Evolutionary conservation across 2,113 vertebrate genomes (phyloP).

Genomic region (Hemicordylus capensis): DNA sequence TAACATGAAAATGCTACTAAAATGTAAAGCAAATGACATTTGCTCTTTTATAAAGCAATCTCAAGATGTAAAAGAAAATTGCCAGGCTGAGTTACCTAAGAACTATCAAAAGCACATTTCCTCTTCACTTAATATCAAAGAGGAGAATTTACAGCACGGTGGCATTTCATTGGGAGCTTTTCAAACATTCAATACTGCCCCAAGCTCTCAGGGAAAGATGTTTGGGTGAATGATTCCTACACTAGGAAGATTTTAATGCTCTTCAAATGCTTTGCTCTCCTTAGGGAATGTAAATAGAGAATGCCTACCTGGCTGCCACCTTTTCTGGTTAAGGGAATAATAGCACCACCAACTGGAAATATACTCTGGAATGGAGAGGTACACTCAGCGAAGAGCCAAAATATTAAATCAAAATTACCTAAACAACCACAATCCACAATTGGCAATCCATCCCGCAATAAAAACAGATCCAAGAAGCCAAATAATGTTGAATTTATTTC

Average conservation of each 20-base stretch:
- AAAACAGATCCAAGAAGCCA: too few species aligned
- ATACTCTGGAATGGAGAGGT: neutral
- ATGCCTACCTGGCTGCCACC: neutral
- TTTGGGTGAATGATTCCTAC: neutral
- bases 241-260: neutral
- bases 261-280: neutral
- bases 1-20: neutral
- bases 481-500: too few species aligned
- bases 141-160: neutral
- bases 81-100: neutral
- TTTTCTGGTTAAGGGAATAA: neutral
- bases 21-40: constrained; percentile 2
- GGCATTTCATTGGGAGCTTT: neutral
- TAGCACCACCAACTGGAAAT: neutral
- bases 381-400: neutral
- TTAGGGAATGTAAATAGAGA: neutral
- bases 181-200: neutral
- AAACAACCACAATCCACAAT: too few species aligned
- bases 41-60: constrained; percentile 14
- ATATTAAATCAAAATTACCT: neutral
- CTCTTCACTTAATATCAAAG: constrained; percentile 4
- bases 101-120: neutral
- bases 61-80: constrained; percentile 1
- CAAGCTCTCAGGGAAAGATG: neutral
- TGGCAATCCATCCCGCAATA: too few species aligned